Evolutionary conservation across 2,113 vertebrate genomes (phyloP), one percentile per base, ranked within the genome.

Genomic region (Neogobius melanostomus): DNA sequence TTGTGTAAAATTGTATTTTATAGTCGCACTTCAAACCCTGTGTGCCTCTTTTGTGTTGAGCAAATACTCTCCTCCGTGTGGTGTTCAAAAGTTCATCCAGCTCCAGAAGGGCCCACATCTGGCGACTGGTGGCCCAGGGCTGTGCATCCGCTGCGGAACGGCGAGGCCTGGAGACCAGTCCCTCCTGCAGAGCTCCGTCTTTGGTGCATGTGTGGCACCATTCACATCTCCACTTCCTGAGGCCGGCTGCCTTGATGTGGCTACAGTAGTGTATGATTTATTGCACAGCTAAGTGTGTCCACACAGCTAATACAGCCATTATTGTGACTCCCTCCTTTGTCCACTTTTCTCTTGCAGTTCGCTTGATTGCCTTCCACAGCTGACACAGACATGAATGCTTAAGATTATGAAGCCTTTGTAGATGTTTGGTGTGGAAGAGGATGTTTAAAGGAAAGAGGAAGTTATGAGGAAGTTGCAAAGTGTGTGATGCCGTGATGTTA

Each of bases 81-180:
- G 77, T 81, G 74, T 64, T 87, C 47, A 6, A 47, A 57, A 80
- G 82, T 81, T 81, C 80, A 87, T 66, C 72, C 60, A 52, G 77
- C 77, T 81, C 80, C 83, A 85, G 75, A 82, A 81, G 79, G 82
- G 74, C 77, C 72, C 87, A 91, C 88, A 91, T 91, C 88, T 91
- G 89, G 85, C 80, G 76, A 76, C 79, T 83, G 60, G 84, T 82
- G 77, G 72, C 74, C 81, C 79, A 70, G 86, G 69, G 68, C 60
- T 54, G 1, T 80, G 85, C 82, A 88, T 90, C 82, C 75, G 83
- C 77, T 87, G 49, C 72, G 62, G 76, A 77, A 74, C 79, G 77
- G 52, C 28, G 0, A 81, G 85, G 83, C 82, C 88, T 85, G 87
- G 67, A 81, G 79, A 89, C 78, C 87, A 85, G 79, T 80, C 86